A percentile compares a stretch with the other conserved stretches of the same genome.
These are phyloP conservation scores for Saguinus imperator DNA, from an alignment of 2,113 vertebrate species.

Conservation along the genomic window DNA sequence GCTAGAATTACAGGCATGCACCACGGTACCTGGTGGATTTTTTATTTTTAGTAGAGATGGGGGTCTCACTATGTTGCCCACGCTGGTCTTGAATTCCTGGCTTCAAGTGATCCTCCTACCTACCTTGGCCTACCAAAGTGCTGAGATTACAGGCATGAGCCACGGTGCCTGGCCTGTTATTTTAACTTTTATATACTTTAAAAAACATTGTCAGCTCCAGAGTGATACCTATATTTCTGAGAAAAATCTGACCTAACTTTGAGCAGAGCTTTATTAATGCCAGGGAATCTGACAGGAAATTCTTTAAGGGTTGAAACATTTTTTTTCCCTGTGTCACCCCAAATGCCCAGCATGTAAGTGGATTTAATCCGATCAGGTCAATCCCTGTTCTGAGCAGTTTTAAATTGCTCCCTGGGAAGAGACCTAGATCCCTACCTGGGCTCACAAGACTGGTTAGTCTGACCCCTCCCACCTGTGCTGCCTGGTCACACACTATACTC, in stretches of 20 bases:
- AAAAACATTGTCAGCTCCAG: background rate
- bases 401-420: background rate
- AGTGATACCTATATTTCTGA: background rate
- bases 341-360: background rate
- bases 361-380: too few relatives aligned
- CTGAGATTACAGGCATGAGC: too few relatives aligned
- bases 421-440: background rate
- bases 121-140: too few relatives aligned
- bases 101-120: too few relatives aligned
- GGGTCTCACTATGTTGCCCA: too few relatives aligned
- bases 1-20: too few relatives aligned
- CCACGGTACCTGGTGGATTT: too few relatives aligned
- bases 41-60: too few relatives aligned
- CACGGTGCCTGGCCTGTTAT: too few relatives aligned
- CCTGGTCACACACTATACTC: background rate
- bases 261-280: background rate
- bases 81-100: too few relatives aligned
- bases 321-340: background rate
- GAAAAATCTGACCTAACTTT: background rate
- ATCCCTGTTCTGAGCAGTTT: background rate
- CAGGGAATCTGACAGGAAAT: background rate
- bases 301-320: background rate
- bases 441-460: too few relatives aligned
- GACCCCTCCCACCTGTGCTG: rapidly evolving
- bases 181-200: background rate